A percentile compares a stretch with the other conserved stretches of the same genome.
phyloP scores from a whole-genome alignment of 1,140 invertebrate species.

The Drosophila neocordata region DNA sequence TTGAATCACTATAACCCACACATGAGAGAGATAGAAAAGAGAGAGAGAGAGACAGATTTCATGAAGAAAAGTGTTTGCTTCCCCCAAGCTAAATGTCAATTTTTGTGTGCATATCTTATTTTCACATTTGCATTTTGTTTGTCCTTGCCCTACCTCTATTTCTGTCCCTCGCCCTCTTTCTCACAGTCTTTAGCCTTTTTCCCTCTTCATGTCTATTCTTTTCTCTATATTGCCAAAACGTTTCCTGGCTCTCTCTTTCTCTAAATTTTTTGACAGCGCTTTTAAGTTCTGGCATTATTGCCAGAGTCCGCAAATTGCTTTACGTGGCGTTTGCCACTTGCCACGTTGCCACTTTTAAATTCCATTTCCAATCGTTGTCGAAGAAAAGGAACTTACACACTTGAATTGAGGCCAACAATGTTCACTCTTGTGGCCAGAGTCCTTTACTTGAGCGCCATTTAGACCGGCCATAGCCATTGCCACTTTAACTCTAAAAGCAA shows the following conservation, averaged over 20 bases:
- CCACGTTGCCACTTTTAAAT: slow-evolving; percentile 39
- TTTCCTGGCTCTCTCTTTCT: neutral
- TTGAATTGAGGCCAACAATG: slow-evolving; percentile 22
- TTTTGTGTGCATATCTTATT: slow-evolving; percentile 36
- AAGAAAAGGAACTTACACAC: neutral
- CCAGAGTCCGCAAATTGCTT: slow-evolving; percentile 49
- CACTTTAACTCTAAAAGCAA: slow-evolving; percentile 8
- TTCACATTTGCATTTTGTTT: slow-evolving; percentile 54
- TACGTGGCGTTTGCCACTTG: slow-evolving; percentile 38
- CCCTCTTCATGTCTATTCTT: slow-evolving; percentile 8
- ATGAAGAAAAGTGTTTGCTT: neutral
- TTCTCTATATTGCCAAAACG: neutral
- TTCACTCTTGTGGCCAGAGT: slow-evolving; percentile 45
- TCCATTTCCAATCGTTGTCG: slow-evolving; percentile 38
- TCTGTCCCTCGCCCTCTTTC: neutral
- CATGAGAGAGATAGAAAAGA: neutral
- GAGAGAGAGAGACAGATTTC: neutral
- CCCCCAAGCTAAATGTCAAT: slow-evolving; percentile 43
- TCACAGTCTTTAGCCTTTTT: slow-evolving; percentile 22
- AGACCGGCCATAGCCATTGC: slow-evolving; percentile 29
- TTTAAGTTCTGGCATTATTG: slow-evolving; percentile 50
- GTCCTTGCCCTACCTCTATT: slow-evolving; percentile 37
- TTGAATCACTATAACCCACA: slow-evolving; percentile 8
- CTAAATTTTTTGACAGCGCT: slow-evolving; percentile 44
- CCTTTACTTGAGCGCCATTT: slow-evolving; percentile 53